These are phyloP conservation scores for Drosophila mojavensis DNA, from an alignment of 1,140 invertebrate species.

Conservation along the genomic window DNA sequence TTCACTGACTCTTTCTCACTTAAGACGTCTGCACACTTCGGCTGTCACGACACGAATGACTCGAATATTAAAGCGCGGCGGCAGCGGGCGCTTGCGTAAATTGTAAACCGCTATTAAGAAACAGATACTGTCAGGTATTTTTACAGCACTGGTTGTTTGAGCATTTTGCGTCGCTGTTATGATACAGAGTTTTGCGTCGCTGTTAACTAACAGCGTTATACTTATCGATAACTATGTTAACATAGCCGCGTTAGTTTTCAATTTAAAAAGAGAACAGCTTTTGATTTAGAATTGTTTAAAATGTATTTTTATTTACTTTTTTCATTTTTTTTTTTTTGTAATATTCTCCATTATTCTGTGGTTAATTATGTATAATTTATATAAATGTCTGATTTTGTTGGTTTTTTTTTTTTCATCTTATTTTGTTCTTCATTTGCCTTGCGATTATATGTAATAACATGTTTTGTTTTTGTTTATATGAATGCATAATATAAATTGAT, in stretches of 20 bases:
- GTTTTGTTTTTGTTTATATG: conserved; percentile 46
- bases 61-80: conserved; percentile 22
- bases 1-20: neutral
- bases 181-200: neutral
- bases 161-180: conserved; percentile 8
- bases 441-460: conserved; percentile 74
- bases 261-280: neutral
- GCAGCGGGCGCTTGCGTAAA: conserved; percentile 8
- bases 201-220: neutral
- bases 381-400: conserved; percentile 64
- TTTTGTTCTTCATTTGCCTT: conserved; percentile 52
- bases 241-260: neutral
- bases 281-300: conserved; percentile 63
- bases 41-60: conserved; percentile 43
- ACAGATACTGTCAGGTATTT: neutral
- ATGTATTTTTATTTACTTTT: conserved; percentile 71
- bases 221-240: neutral
- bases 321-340: conserved; percentile 48
- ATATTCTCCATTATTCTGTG: conserved; percentile 66
- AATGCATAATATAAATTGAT: conserved; percentile 70
- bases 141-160: neutral
- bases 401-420: conserved; percentile 14
- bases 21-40: conserved; percentile 55
- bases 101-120: neutral
- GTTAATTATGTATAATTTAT: conserved; percentile 71